These are phyloP conservation scores for Pachyramphus minor DNA, from an alignment of 2,113 vertebrate genomes.

Conservation along the genomic window DNA sequence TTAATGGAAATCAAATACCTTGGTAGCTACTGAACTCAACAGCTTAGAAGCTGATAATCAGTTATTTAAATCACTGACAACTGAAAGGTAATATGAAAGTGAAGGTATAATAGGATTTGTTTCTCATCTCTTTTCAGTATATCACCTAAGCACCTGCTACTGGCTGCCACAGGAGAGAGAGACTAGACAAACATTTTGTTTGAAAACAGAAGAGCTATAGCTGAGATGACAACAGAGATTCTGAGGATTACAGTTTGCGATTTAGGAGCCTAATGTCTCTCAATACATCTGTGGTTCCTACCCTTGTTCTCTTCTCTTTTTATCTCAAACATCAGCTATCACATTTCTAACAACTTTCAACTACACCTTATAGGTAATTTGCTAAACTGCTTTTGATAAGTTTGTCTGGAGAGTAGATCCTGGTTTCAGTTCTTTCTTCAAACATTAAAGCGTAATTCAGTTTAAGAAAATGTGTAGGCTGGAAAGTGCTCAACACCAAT, in stretches of 20 bases:
- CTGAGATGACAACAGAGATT: background rate
- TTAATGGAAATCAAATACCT: background rate
- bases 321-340: background rate
- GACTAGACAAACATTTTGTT: background rate
- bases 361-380: background rate
- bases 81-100: background rate
- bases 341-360: background rate
- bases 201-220: background rate
- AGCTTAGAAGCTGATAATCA: background rate
- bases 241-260: background rate
- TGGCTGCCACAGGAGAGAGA: background rate
- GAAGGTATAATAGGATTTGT: background rate
- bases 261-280: background rate
- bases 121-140: background rate
- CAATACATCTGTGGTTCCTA: background rate
- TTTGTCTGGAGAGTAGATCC: background rate
- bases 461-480: background rate
- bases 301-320: background rate
- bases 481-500: background rate
- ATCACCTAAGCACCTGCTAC: background rate
- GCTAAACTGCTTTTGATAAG: background rate
- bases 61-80: background rate
- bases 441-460: background rate
- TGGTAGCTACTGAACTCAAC: background rate
- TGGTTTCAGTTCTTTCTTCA: background rate